A percentile compares a stretch with the other conserved stretches of the same genome.
Conservation (phyloP, 2,113 vertebrate species). For the Rhinopithecus roxellana region DNA sequence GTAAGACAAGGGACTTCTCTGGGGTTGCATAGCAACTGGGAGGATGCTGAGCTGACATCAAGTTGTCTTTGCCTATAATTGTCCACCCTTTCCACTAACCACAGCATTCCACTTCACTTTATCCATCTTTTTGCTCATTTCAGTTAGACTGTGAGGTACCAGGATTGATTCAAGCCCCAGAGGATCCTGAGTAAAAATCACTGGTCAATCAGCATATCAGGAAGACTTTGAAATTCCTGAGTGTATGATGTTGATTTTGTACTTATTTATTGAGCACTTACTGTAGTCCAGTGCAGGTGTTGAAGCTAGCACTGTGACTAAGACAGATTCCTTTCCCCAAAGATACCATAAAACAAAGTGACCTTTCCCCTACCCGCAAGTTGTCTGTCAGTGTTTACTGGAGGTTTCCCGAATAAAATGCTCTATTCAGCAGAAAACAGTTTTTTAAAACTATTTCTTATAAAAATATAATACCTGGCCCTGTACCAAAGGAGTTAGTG, state of each 20-base stretch:
- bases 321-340: neutral
- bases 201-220: neutral
- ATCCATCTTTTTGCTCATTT: neutral
- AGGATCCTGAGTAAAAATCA: slow-evolving; percentile 21
- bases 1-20: neutral
- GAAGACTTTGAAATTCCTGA: slow-evolving; percentile 7
- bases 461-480: neutral
- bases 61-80: neutral
- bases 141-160: neutral
- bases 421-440: neutral
- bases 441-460: neutral
- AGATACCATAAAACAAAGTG: neutral
- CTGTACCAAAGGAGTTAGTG: neutral
- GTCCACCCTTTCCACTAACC: neutral
- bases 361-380: neutral
- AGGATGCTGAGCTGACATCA: neutral
- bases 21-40: slow-evolving; percentile 48
- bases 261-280: neutral
- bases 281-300: neutral
- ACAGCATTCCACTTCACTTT: neutral
- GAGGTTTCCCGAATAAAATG: neutral
- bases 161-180: neutral
- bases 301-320: neutral
- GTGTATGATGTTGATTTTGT: neutral
- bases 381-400: neutral